Evolutionary conservation across 1,140 invertebrate genomes (phyloP).

Genomic region (Mercenaria mercenaria): DNA sequence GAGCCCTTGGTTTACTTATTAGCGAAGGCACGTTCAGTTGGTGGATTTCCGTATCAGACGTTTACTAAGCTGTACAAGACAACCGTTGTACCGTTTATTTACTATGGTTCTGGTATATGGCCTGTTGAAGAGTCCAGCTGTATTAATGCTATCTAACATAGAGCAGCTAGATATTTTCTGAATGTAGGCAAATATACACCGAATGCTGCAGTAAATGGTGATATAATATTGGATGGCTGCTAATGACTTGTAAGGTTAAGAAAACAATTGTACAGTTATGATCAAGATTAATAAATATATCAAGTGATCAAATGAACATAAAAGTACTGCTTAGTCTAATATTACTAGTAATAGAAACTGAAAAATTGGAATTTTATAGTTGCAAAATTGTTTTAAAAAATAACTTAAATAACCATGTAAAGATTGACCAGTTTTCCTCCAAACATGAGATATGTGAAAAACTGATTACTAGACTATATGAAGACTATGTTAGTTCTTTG

Average conservation of each 20-base stretch:
- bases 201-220: constrained; percentile 33
- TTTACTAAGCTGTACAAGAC: constrained; percentile 13
- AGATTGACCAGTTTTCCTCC: not conserved
- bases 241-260: not conserved
- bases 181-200: constrained; percentile 33
- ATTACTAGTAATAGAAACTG: not conserved
- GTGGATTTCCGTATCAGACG: constrained; percentile 17
- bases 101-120: constrained; percentile 53
- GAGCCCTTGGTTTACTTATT: constrained; percentile 32
- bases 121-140: not conserved
- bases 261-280: not conserved
- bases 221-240: constrained; percentile 39
- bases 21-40: not conserved
- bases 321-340: not conserved
- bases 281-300: not conserved
- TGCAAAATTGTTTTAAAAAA: not conserved
- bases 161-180: constrained; percentile 44
- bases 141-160: constrained; percentile 32
- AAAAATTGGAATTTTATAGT: not conserved
- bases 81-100: constrained; percentile 15
- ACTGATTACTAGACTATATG: too few relatives aligned
- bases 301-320: not conserved
- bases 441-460: not conserved
- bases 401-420: not conserved
- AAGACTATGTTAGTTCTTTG: not conserved